Conservation (phyloP, 2,888 invertebrate genomes). For the Plemyria rubiginata region DNA sequence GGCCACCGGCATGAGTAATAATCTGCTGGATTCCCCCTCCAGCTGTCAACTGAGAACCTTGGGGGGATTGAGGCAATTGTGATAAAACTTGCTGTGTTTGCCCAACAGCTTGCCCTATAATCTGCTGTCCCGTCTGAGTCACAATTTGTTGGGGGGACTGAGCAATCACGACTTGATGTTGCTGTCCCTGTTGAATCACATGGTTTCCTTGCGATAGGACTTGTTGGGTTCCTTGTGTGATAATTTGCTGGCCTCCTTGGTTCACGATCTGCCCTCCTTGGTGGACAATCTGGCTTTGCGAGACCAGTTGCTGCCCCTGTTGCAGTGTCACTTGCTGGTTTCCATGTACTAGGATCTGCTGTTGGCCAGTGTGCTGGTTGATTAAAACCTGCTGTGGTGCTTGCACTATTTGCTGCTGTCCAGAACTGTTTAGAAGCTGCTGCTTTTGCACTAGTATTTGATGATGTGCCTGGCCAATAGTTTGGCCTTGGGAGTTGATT, state of each 20-base stretch:
- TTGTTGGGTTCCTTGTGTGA: constrained; percentile 74
- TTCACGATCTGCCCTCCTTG: constrained; percentile 79
- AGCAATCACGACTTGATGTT: constrained; percentile 79
- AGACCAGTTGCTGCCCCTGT: constrained; percentile 77
- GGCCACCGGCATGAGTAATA: constrained; percentile 78
- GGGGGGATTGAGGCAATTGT: constrained; percentile 76
- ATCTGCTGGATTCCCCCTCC: constrained; percentile 80
- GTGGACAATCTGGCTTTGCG: constrained; percentile 77
- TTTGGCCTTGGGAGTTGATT: constrained; percentile 81
- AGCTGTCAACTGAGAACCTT: constrained; percentile 61
- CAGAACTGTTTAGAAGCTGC: constrained; percentile 83
- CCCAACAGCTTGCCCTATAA: constrained; percentile 73
- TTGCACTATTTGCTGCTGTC: constrained; percentile 80
- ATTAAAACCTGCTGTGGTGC: constrained; percentile 82
- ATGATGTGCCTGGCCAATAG: constrained; percentile 78
- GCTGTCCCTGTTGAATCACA: constrained; percentile 79
- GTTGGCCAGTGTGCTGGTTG: constrained; percentile 78
- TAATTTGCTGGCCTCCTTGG: constrained; percentile 76
- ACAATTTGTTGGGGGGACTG: constrained; percentile 81
- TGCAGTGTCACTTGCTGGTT: constrained; percentile 80
- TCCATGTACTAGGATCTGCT: constrained; percentile 79
- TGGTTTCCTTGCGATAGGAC: constrained; percentile 79
- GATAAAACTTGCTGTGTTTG: constrained; percentile 74
- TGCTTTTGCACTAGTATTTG: constrained; percentile 83
- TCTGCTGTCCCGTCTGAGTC: constrained; percentile 76